These are phyloP conservation scores for Aphodius granarius DNA, from an alignment of 2,888 invertebrate genomes.

Conservation along the genomic window DNA sequence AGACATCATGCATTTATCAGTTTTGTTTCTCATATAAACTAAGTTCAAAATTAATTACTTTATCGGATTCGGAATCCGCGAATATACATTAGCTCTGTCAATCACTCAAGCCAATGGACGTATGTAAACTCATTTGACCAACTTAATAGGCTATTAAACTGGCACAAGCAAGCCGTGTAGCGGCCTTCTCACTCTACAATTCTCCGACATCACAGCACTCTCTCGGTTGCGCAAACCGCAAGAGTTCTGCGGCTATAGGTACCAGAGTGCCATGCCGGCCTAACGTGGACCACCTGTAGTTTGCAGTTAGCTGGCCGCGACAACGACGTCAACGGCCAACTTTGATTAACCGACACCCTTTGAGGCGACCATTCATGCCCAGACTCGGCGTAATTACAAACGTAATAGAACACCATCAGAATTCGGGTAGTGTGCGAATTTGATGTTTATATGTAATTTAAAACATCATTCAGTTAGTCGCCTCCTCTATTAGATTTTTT, in stretches of 20 bases:
- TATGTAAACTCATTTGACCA: neutral
- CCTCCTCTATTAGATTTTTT: too few relatives aligned
- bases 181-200: neutral
- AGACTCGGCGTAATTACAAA: neutral
- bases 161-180: neutral
- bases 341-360: neutral
- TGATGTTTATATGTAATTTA: neutral
- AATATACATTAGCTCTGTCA: neutral
- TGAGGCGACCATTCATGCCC: neutral
- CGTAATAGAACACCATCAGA: neutral
- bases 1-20: too few relatives aligned
- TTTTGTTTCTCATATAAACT: neutral
- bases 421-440: neutral
- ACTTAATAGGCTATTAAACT: neutral
- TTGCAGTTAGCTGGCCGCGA: neutral
- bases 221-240: neutral
- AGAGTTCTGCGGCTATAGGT: neutral
- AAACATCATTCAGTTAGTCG: too few relatives aligned
- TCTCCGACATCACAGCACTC: neutral
- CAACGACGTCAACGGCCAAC: neutral
- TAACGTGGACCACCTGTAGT: neutral
- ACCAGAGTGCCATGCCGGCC: neutral
- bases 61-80: neutral
- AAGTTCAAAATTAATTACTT: neutral
- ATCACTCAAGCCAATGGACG: neutral